Evolutionary conservation across 2,888 invertebrate genomes (phyloP), one percentile per base, ranked within the genome.

Genomic region (Stegophylla sp.): DNA sequence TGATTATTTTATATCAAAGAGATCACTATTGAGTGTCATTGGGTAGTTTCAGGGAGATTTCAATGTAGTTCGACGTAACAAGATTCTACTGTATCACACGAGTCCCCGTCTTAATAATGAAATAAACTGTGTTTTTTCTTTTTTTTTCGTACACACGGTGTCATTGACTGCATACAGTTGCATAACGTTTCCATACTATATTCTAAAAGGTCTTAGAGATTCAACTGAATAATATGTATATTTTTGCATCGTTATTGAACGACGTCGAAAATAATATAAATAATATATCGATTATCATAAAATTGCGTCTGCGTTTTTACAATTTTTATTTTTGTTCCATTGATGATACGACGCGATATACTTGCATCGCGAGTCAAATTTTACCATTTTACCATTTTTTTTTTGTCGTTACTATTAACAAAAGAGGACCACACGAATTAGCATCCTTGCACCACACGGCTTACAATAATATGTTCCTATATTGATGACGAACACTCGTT

Each of bases 331-430:
- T 64, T 51, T 23, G 23, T 7, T 59, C 59, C 1, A 41, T 73
- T 0, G 26, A 15, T 51, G n/a, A 7, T 34, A 34, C 34, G 7
- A 51, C 1, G 48, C 1, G 48, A 10, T 59, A 45, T 20, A 51
- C 41, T 63, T 74, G 63, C 1, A 61, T 48, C 1, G 23, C 23
- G n/a, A 41, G 51, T 51, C 41, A 51, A 75, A 75, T 53, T 34
- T 75, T 41, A 51, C 41, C 23, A 75, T 53, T 34, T 75, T 41
- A 51, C 41, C 23, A 43, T 51, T 76, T 43, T 66, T 53, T 76
- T 23, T 13, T n/a, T n/a, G 12, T 9, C 23, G 64, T 41, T 41
- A 23, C 23, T 1, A 2, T 23, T 41, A n/a, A 75, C 74, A 73
- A 73, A 59, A 23, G 34, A 43, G 4, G 23, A 56, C n/a, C n/a